Evolutionary conservation across 2,888 invertebrate species (phyloP), one percentile per base, ranked within the genome.

Genomic region (Mechanitis mazaeus): DNA sequence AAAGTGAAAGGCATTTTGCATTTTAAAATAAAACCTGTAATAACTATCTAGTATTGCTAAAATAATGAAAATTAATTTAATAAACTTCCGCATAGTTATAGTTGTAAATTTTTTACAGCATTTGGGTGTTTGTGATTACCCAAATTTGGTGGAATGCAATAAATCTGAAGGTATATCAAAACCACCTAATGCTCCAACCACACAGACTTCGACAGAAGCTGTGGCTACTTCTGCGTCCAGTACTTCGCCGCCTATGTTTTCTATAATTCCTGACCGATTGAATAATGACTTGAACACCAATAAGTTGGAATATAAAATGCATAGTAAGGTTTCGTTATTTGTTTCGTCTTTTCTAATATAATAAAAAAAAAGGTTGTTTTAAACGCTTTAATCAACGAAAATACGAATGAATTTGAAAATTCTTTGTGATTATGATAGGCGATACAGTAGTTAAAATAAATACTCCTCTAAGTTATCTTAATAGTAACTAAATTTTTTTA

Each of bases 51-150:
- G 9, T 42, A 42, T 42, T 2, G 35, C 35, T 56, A 46, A 45
- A 33, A 56, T 56, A 47, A 33, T 35, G 5, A 45, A 45, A 33
- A 57, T 47, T 47, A 47, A 57, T 33, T 9, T 20, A 33, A 45
- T 31, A 38, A 38, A 47, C 33, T 55, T 50, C 45, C 47, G 12
- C 47, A 50, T 50, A 9, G 31, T 9, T 50, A 45, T 50, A 46
- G 33, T 47, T 12, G 46, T 54, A 5, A 59, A 56, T 58, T 42
- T 62, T 88, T 90, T 63, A 50, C 80, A 94, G 93, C 81, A 84
- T 57, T 78, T 92, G 3, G 93, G 93, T 42, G 90, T 94, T 28
- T 94, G 94, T 68, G 94, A 94, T 75, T 94, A 93, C 69, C 85
- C 90, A 0, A 80, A 90, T 55, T 87, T 91, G 60, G 93, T 94